These are phyloP conservation scores for Dasysyrphus albostriatus DNA, from an alignment of 2,888 invertebrate species.

Conservation along the genomic window DNA sequence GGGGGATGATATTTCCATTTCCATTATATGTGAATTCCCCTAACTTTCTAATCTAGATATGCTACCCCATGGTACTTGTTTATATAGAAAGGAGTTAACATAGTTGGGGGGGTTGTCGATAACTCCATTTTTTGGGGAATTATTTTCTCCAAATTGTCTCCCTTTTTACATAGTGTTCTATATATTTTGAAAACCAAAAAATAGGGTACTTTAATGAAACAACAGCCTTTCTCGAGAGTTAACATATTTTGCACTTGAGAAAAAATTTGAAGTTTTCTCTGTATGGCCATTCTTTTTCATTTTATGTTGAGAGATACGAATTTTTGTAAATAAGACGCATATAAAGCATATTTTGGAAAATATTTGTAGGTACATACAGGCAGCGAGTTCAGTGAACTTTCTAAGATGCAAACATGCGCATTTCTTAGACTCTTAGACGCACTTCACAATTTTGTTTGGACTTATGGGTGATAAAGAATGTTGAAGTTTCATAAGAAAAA, in stretches of 20 bases:
- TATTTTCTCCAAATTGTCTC: constrained; percentile 39
- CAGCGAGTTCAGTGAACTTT: constrained; percentile 64
- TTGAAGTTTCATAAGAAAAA: background rate
- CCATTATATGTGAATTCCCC: background rate
- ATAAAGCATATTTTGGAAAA: constrained; percentile 39
- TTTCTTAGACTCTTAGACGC: constrained; percentile 46
- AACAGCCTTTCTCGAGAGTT: constrained; percentile 37
- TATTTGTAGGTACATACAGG: constrained; percentile 41
- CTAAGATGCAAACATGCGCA: constrained; percentile 69
- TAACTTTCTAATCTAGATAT: constrained; percentile 20
- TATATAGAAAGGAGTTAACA: background rate
- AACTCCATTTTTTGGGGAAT: constrained; percentile 16
- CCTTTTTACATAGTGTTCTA: constrained; percentile 43
- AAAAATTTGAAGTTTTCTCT: background rate
- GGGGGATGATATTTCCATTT: background rate
- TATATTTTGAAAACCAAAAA: constrained; percentile 33
- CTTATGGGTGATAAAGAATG: constrained; percentile 38
- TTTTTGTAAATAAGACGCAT: constrained; percentile 29
- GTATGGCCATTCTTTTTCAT: constrained; percentile 26
- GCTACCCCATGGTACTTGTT: background rate
- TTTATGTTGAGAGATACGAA: constrained; percentile 23
- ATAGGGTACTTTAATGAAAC: constrained; percentile 46
- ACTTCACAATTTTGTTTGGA: constrained; percentile 36
- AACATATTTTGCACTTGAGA: constrained; percentile 15
- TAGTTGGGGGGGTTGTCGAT: background rate